Percentiles rank a stretch among this genome's conserved stretches.
Conservation (phyloP, 2,888 invertebrate genomes). For the Hemicrepidius hirtus region DNA sequence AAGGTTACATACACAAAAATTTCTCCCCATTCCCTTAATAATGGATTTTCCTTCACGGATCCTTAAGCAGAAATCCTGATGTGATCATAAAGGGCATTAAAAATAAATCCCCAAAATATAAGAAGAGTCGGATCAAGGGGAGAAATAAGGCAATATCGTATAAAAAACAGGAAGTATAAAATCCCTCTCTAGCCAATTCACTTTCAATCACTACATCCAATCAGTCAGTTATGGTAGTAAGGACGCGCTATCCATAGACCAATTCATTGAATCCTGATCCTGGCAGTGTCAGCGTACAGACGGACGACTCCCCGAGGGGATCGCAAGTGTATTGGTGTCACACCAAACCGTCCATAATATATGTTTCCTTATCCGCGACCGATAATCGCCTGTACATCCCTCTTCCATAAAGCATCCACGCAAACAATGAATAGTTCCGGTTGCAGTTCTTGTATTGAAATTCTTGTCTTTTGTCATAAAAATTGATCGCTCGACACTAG, state of each 20-base stretch:
- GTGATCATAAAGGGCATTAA: conserved; percentile 1
- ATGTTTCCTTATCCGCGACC: conserved; percentile 50
- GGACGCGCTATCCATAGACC: conserved; percentile 46
- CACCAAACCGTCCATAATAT: conserved; percentile 54
- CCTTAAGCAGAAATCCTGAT: background rate
- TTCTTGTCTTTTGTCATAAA: conserved; percentile 53
- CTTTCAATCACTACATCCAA: conserved; percentile 49
- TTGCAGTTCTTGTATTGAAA: conserved; percentile 52
- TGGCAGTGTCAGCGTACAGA: conserved; percentile 52
- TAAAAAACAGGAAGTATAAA: conserved; percentile 36
- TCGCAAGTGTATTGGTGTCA: conserved; percentile 53
- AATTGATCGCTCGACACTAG: conserved; percentile 51
- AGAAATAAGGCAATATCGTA: conserved; percentile 16
- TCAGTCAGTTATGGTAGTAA: conserved; percentile 49
- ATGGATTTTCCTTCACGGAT: background rate
- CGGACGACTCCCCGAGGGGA: conserved; percentile 49
- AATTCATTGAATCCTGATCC: conserved; percentile 55
- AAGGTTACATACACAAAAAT: no score
- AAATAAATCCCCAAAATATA: conserved; percentile 14
- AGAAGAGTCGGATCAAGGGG: conserved; percentile 4
- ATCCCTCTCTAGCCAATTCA: conserved; percentile 37
- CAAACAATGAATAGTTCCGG: conserved; percentile 7
- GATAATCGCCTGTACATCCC: conserved; percentile 47
- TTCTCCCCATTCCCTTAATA: background rate
- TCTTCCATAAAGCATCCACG: conserved; percentile 42